These are phyloP conservation scores for Drosophila leontia DNA, from an alignment of 1,140 invertebrate species.

Conservation along the genomic window DNA sequence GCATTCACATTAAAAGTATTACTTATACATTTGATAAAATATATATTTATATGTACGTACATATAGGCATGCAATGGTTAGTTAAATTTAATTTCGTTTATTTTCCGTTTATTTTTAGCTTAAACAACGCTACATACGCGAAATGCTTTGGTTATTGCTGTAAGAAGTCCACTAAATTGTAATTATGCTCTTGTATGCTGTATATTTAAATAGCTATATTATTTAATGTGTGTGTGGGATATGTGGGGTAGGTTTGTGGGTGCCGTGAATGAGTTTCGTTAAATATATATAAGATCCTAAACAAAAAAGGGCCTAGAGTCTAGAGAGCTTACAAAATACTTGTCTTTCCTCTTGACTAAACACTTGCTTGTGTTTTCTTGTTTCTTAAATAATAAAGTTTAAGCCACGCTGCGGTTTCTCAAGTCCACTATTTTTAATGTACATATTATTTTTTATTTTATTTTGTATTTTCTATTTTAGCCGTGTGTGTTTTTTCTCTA, in stretches of 20 bases:
- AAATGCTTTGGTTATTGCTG: slow-evolving; percentile 83
- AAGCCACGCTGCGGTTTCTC: slow-evolving; percentile 76
- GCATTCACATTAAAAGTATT: slow-evolving; percentile 23
- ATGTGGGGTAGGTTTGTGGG: slow-evolving; percentile 22
- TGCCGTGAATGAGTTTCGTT: slow-evolving; percentile 59
- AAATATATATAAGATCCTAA: slow-evolving; percentile 37
- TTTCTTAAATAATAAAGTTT: slow-evolving; percentile 39
- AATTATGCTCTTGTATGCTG: slow-evolving; percentile 27
- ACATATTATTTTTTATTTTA: slow-evolving; percentile 34
- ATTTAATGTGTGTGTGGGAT: slow-evolving; percentile 12
- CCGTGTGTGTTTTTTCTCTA: slow-evolving; percentile 10
- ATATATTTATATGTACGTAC: slow-evolving; percentile 13
- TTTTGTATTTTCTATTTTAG: slow-evolving; percentile 8
- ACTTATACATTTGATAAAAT: slow-evolving; percentile 18
- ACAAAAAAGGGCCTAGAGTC: slow-evolving; percentile 18
- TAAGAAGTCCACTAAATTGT: slow-evolving; percentile 75
- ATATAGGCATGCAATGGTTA: slow-evolving; percentile 35
- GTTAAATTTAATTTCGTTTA: slow-evolving; percentile 38
- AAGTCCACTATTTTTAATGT: slow-evolving; percentile 70
- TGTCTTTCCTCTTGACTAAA: slow-evolving; percentile 6
- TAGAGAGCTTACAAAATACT: slow-evolving; percentile 37
- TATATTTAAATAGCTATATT: slow-evolving; percentile 43
- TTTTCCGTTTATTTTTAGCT: slow-evolving; percentile 37
- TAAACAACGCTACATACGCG: slow-evolving; percentile 44
- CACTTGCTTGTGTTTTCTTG: not conserved